phyloP scores from a whole-genome alignment of 2,113 vertebrate genomes.

The Odobenus rosmarus region DNA sequence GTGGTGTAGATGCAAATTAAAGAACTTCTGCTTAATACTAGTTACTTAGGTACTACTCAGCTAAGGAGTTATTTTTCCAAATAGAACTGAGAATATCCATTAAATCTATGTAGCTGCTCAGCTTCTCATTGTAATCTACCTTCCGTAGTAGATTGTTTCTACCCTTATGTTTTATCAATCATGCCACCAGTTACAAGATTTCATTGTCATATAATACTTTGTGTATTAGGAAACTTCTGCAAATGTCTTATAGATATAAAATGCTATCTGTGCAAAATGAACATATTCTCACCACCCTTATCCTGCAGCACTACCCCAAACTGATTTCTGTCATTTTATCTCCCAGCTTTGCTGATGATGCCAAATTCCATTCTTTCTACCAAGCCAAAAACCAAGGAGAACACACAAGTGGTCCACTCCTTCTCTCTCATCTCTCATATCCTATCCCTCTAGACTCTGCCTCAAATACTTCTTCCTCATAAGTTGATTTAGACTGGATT shows the following conservation, averaged over 20 bases:
- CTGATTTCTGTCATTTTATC: background rate
- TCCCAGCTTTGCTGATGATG: background rate
- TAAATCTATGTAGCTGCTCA: background rate
- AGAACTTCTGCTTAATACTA: background rate
- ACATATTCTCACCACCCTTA: background rate
- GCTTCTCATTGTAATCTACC: background rate
- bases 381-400: background rate
- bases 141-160: background rate
- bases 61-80: background rate
- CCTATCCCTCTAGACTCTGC: background rate
- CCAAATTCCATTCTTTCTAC: background rate
- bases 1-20: background rate
- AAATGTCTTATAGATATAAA: background rate
- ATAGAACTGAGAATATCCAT: background rate
- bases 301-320: background rate
- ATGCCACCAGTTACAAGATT: background rate
- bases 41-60: background rate
- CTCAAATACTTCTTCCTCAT: background rate
- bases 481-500: background rate
- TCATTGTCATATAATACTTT: background rate
- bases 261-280: background rate
- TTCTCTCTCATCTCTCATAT: background rate
- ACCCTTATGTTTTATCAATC: background rate
- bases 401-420: rapidly evolving
- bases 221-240: background rate